A percentile compares a stretch with the other conserved stretches of the same genome.
These are phyloP conservation scores for Drosophila picticornis DNA, from an alignment of 2,888 invertebrate species.

Conservation along the genomic window DNA sequence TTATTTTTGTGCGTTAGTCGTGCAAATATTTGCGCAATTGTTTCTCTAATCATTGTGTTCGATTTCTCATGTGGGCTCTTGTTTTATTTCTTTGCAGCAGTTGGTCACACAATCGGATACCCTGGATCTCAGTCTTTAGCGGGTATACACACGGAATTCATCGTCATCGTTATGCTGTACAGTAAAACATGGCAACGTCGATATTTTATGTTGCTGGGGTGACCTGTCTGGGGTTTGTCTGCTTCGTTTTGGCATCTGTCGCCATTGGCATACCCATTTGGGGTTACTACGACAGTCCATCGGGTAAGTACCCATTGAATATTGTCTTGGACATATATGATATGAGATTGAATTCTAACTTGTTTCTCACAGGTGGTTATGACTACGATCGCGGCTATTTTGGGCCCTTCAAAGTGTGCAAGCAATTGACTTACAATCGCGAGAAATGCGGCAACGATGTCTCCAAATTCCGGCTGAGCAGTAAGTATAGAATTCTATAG, in stretches of 20 bases:
- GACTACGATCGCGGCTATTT: slow-evolving; percentile 93
- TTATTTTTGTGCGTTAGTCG: slow-evolving; percentile 20
- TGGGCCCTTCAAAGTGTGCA: slow-evolving; percentile 95
- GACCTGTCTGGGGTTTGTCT: slow-evolving; percentile 88
- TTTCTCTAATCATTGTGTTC: slow-evolving; percentile 5
- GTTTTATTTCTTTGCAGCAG: not conserved
- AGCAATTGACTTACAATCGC: slow-evolving; percentile 91
- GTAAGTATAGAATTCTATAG: slow-evolving; percentile 87
- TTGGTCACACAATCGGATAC: slow-evolving; percentile 13
- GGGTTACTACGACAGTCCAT: slow-evolving; percentile 90
- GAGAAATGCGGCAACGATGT: slow-evolving; percentile 93
- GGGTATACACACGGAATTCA: slow-evolving; percentile 39
- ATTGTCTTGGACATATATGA: slow-evolving; percentile 22
- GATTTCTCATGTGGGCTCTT: not conserved
- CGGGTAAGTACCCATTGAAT: slow-evolving; percentile 85
- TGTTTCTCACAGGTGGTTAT: slow-evolving; percentile 68
- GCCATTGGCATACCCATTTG: slow-evolving; percentile 94
- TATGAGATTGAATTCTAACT: not conserved
- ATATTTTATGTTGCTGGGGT: slow-evolving; percentile 85
- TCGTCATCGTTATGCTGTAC: slow-evolving; percentile 78
- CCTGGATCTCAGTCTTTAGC: slow-evolving; percentile 64
- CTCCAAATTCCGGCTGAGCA: slow-evolving; percentile 91
- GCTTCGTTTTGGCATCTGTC: slow-evolving; percentile 92
- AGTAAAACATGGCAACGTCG: slow-evolving; percentile 85
- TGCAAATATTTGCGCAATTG: slow-evolving; percentile 33